These are phyloP conservation scores for Sialis fuliginosa DNA, from an alignment of 2,888 invertebrate species.

Conservation along the genomic window DNA sequence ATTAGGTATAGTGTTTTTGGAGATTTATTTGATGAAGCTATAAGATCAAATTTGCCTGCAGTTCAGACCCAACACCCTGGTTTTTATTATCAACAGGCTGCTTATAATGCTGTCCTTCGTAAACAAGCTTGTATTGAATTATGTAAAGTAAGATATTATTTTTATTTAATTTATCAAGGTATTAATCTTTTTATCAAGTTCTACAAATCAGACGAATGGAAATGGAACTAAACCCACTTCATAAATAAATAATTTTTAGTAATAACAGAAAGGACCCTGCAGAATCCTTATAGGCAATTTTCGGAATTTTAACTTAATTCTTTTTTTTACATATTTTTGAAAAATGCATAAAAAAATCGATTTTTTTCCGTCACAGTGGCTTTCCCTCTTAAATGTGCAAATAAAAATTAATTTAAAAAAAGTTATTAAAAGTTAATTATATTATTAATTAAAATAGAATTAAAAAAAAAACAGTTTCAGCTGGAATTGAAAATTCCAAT, in stretches of 20 bases:
- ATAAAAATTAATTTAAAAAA: not conserved
- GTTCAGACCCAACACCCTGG: conserved; percentile 96
- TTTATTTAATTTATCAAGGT: too few species aligned
- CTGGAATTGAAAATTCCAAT: too few species aligned
- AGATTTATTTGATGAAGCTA: conserved; percentile 91
- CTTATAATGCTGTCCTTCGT: conserved; percentile 66
- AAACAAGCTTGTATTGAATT: conserved; percentile 58
- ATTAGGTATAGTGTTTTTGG: conserved; percentile 61
- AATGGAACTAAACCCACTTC: not conserved
- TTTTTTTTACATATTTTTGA: too few species aligned
- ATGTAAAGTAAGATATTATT: conserved; percentile 33
- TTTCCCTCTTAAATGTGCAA: too few species aligned
- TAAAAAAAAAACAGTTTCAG: too few species aligned
- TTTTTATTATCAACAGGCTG: conserved; percentile 88
- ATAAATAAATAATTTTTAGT: not conserved
- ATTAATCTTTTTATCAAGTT: too few species aligned
- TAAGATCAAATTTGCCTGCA: conserved; percentile 77
- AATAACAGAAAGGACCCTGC: not conserved
- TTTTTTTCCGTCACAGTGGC: too few species aligned
- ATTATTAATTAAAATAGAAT: too few species aligned
- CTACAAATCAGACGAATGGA: not conserved
- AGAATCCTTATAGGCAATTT: too few species aligned
- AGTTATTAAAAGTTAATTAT: not conserved
- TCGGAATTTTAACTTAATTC: too few species aligned
- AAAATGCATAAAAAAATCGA: too few species aligned